Evolutionary conservation across 2,113 vertebrate genomes (phyloP).

Genomic region (Epinephelus cyanopodus): DNA sequence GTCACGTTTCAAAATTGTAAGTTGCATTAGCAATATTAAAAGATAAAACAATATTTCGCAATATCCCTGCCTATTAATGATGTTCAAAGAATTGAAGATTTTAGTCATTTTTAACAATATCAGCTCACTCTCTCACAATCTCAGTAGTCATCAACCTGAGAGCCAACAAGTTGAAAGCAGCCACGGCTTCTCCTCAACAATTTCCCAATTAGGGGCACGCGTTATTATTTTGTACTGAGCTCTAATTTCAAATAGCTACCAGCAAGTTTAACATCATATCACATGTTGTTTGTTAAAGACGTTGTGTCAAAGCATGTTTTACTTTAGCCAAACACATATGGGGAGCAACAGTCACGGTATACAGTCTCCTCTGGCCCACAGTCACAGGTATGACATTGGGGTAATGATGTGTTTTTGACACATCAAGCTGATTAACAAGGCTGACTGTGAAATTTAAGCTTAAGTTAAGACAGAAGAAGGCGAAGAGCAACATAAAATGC

Average conservation of each 20-base stretch:
- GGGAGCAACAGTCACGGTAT: neutral
- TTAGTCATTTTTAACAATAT: conserved; percentile 20
- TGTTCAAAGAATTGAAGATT: neutral
- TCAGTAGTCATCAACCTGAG: conserved; percentile 28
- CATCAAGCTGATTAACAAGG: neutral
- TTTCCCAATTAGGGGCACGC: conserved; percentile 25
- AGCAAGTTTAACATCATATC: conserved; percentile 34
- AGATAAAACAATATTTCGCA: neutral
- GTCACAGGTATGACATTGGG: neutral
- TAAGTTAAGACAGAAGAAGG: neutral
- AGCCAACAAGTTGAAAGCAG: conserved; percentile 39
- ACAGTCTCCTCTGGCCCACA: neutral
- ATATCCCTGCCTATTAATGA: neutral
- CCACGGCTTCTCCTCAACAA: conserved; percentile 16
- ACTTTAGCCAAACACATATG: conserved; percentile 20
- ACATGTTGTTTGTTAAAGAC: conserved; percentile 36
- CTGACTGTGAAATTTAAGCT: neutral
- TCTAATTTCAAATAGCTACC: conserved; percentile 35
- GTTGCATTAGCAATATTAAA: neutral
- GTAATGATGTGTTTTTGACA: neutral
- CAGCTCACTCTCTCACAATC: conserved; percentile 4
- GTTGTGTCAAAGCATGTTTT: conserved; percentile 7
- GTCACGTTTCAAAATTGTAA: neutral
- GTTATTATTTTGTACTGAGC: conserved; percentile 32
- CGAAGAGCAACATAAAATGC: neutral